Evolutionary conservation across 2,113 vertebrate species (phyloP), one percentile per base, ranked within the genome.

Genomic region (Crotalus horridus): DNA sequence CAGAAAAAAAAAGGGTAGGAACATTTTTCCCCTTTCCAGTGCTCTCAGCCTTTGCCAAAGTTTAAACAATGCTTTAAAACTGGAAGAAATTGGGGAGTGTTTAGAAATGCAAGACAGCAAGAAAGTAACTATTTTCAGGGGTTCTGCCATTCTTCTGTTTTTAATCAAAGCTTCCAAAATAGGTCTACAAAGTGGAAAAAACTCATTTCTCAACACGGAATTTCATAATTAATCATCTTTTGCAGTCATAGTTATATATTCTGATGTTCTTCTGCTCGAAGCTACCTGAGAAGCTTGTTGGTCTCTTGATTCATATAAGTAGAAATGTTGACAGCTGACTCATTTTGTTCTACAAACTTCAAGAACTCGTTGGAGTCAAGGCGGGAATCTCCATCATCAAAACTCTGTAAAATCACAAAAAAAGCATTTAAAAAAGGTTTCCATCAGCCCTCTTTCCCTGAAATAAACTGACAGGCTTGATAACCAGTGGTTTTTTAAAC

Each of bases 321-420:
- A 93, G 98, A 98, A 97, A 99, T 96, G 96, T 99, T 99, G 95
- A 99, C 97, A 4, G 98, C 98, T 0, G 98, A 98, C 51, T 99
- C 98, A 6, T 99, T 99, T 97, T 99, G 99, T 95, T 99, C 99
- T 97, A 99, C 98, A 97, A 99, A 99, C 85, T 98, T 99, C 94
- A 99, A 98, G 94, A 99, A 98, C 94, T 99, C 99, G 0, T 97
- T 97, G 89, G 99, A 99, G 96, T 99, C 99, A 97, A 99, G 94
- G 94, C 97, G 98, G 95, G 99, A 98, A 95, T 99, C 99, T 0
- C 99, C 99, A 85, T 98, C 98, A 69, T 99, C 99, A 88, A 99
- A 99, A 39, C 96, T 98, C 99, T 99, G 94, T 0, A 85, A 56
- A 88, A 61, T 17, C 87, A 94, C 33, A 48, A 48, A 53, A 21